Conservation (phyloP, 64 coral and sea anemone genomes). For the Actinia tenebrosa region DNA sequence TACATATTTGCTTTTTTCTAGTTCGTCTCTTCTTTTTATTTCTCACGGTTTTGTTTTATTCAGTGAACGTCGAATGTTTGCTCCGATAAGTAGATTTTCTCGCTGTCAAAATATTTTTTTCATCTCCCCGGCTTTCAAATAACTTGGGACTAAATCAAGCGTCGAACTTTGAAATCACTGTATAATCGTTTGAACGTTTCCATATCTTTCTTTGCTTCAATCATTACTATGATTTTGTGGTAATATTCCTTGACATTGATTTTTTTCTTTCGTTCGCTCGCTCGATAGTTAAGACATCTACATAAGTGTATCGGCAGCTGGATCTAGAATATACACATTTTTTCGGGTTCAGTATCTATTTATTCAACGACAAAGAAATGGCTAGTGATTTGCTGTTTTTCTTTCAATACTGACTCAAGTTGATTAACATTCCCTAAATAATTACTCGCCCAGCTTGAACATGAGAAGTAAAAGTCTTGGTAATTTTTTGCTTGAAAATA, state of each 20-base stretch:
- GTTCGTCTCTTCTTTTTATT: background rate
- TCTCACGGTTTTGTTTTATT: background rate
- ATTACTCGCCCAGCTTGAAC: background rate
- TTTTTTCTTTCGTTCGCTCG: background rate
- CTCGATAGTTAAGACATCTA: background rate
- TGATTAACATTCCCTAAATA: background rate
- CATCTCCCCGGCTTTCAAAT: background rate
- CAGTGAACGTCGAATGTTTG: background rate
- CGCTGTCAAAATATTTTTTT: background rate
- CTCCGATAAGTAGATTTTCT: background rate
- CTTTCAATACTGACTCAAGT: background rate
- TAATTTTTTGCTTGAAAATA: background rate
- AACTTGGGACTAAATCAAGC: background rate
- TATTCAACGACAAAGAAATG: background rate
- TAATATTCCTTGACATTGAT: background rate
- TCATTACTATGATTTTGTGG: background rate
- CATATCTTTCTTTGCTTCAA: background rate
- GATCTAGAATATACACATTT: background rate
- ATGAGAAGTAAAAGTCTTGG: background rate
- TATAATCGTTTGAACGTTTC: background rate
- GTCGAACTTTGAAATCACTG: background rate
- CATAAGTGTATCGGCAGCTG: slow-evolving; percentile 1
- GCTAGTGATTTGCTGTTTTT: background rate
- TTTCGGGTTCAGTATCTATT: background rate
- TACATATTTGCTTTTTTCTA: background rate